Evolutionary conservation across 2,113 vertebrate species (phyloP).

Genomic region (Gallinago undulata): DNA sequence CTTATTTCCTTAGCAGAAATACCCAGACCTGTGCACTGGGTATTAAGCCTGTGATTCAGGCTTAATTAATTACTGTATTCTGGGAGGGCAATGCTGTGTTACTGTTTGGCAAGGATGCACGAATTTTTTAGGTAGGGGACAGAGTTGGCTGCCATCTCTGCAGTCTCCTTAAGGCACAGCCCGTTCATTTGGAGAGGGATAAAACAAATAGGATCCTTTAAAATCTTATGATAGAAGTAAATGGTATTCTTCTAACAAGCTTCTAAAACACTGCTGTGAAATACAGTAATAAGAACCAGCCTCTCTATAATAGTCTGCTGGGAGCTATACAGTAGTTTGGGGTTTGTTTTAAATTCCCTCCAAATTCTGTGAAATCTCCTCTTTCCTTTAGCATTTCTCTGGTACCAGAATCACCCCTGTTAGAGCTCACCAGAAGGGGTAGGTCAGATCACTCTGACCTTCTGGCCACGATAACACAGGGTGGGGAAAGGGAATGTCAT

Average conservation of each 20-base stretch:
- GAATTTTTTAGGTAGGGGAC: neutral
- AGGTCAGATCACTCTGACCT: neutral
- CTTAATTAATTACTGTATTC: neutral
- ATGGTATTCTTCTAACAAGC: neutral
- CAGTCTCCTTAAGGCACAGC: neutral
- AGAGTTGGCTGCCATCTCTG: neutral
- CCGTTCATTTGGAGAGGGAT: neutral
- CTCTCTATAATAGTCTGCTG: neutral
- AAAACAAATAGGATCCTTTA: slow-evolving; percentile 5
- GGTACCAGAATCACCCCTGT: neutral
- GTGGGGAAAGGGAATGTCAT: neutral
- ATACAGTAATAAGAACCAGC: neutral
- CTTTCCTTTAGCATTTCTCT: neutral
- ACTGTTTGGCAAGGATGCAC: neutral
- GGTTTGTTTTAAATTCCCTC: neutral
- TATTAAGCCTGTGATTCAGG: slow-evolving; percentile 1
- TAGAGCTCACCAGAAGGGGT: neutral
- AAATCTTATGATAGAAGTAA: neutral
- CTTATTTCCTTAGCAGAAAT: neutral
- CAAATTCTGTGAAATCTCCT: neutral
- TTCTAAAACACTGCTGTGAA: slow-evolving; percentile 4
- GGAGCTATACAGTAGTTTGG: neutral
- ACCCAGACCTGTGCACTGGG: neutral
- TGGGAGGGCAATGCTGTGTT: neutral
- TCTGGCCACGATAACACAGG: neutral